Evolutionary conservation across 2,888 invertebrate genomes (phyloP).

Genomic region (Axea sp.): DNA sequence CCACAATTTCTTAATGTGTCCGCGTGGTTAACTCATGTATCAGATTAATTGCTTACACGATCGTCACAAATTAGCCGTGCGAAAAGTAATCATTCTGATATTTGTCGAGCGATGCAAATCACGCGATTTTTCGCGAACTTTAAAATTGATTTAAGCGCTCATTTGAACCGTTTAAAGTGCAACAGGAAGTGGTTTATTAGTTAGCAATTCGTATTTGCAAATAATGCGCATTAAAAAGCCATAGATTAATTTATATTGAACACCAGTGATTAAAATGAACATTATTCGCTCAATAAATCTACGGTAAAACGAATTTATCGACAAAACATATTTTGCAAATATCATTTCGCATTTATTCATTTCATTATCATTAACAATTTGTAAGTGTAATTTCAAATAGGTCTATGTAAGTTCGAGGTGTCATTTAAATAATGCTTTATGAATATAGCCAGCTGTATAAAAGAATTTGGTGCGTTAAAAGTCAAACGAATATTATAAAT

Average conservation of each 20-base stretch:
- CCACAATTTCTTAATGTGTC: conserved; percentile 36
- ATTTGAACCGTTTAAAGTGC: neutral
- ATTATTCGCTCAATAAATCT: conserved; percentile 32
- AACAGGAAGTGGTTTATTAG: conserved; percentile 20
- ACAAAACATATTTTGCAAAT: conserved; percentile 22
- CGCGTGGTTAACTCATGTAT: conserved; percentile 32
- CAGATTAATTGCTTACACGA: conserved; percentile 49
- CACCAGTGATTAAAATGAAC: conserved; percentile 19
- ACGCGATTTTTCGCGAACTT: conserved; percentile 2
- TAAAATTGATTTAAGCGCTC: conserved; percentile 23
- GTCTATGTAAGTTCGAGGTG: conserved; percentile 21
- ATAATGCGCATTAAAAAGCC: conserved; percentile 25
- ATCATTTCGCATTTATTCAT: conserved; percentile 36
- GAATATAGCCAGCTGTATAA: conserved; percentile 23
- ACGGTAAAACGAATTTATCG: conserved; percentile 36
- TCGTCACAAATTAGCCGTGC: conserved; percentile 30
- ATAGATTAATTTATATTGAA: conserved; percentile 35
- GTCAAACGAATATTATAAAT: conserved; percentile 42
- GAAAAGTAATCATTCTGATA: conserved; percentile 12
- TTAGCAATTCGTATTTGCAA: conserved; percentile 15
- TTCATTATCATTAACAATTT: conserved; percentile 45
- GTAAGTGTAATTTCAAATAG: conserved; percentile 33
- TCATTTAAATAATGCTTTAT: conserved; percentile 40
- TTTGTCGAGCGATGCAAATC: conserved; percentile 20
- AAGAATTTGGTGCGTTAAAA: conserved; percentile 9